Percentiles rank a stretch among this genome's conserved stretches.
These are phyloP conservation scores for Stegodyphus mimosarum DNA, from an alignment of 1,140 invertebrate species.

Conservation along the genomic window DNA sequence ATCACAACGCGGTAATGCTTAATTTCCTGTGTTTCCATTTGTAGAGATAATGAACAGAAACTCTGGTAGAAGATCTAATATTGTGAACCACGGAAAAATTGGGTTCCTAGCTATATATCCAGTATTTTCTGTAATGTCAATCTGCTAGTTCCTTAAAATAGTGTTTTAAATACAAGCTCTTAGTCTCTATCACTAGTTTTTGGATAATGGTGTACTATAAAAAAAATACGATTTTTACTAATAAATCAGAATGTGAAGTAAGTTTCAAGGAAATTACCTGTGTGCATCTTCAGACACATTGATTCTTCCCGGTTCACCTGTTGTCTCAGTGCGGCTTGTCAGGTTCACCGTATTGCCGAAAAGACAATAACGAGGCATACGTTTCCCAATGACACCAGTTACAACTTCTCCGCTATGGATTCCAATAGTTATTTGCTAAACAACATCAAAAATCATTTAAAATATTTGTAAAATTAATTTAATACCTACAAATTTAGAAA, in stretches of 20 bases:
- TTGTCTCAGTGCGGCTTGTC: constrained; percentile 94
- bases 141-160: too few relatives aligned
- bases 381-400: constrained; percentile 94
- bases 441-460: neutral
- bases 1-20: too few relatives aligned
- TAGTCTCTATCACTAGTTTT: too few relatives aligned
- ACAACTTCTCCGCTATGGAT: constrained; percentile 97
- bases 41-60: too few relatives aligned
- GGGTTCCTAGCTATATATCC: too few relatives aligned
- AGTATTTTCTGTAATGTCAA: too few relatives aligned
- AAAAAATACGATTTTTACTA: neutral
- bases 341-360: constrained; percentile 97
- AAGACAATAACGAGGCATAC: constrained; percentile 96
- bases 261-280: constrained; percentile 74
- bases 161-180: too few relatives aligned
- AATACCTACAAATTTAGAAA: too few relatives aligned
- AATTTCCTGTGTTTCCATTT: too few relatives aligned
- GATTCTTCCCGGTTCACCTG: constrained; percentile 88
- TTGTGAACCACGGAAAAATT: too few relatives aligned
- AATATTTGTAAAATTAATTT: constrained; percentile 6
- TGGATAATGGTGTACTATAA: too few relatives aligned
- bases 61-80: too few relatives aligned
- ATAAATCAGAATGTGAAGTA: neutral
- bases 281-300: constrained; percentile 96
- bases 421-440: constrained; percentile 91